Base-by-base conservation (phyloP, 2,888 invertebrate species). In the Vannuccia rotundouncinata region DNA sequence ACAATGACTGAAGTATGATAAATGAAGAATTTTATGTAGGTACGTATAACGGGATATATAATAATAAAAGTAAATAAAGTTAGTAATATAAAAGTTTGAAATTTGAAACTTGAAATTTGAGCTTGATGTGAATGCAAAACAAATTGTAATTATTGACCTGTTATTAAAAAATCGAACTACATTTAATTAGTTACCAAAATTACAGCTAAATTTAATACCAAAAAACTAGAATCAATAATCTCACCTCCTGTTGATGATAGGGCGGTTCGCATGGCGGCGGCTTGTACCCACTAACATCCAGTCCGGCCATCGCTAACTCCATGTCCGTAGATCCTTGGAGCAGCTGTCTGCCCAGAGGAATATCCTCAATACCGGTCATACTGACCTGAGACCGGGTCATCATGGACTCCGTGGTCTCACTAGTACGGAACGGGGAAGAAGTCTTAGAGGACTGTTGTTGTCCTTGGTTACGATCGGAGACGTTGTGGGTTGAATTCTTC, bases 401-500 rank as follows among this genome's bases (percentile, higher is more conserved):
- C 22, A 17, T 27, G 22, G 10, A 17, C 22, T 22, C 66, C 22
- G 66, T 27, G 17, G 45, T 45, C 5, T 5, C 45, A 17, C 10
- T 13, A 45, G 45, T 45, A 27, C 25, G 66, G 66, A 66, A 66
- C 22, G 66, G 66, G 45, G 45, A 45, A 22, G 66, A 66, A 27
- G 66, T 66, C 66, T 66, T 66, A 2, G 66, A 66, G 25, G 66
- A 13, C 45, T 45, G 45, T 17, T 17, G 25, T 5, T 17, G 22
- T 22, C 25, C 22, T 22, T 66, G 66, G 13, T 27, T 2, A 5
- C 17, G 10, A 27, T 2, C 2, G 2, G 66, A 22, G 5, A 17
- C 10, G 17, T 13, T 17, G 10, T 66, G 22, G 22, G 66, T 22
- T 5, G 66, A 66, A 17, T 27, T 17, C 81, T 85, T 86, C 81